phyloP scores from a whole-genome alignment of 2,888 invertebrate species.

The Drosophila paramelanica region DNA sequence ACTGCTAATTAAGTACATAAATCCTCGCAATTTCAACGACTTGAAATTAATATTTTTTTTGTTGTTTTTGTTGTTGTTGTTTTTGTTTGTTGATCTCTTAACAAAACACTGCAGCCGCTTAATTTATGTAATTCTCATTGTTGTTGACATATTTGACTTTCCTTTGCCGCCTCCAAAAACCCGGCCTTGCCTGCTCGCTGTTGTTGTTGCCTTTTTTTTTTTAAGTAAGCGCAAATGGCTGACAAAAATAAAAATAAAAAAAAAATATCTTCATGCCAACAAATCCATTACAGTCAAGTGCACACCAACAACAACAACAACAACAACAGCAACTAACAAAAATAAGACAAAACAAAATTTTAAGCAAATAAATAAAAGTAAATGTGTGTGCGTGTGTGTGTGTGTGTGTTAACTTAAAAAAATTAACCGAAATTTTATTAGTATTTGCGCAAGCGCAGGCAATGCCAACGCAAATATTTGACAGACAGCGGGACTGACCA shows the following conservation, averaged over 20 bases:
- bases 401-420: constrained; percentile 77
- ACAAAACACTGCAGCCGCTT: constrained; percentile 72
- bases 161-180: constrained; percentile 62
- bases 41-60: constrained; percentile 52
- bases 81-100: constrained; percentile 36
- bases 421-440: constrained; percentile 85
- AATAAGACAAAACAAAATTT: constrained; percentile 26
- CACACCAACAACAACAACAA: constrained; percentile 58
- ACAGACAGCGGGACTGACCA: constrained; percentile 67
- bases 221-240: constrained; percentile 60
- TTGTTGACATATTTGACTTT: constrained; percentile 68
- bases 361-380: constrained; percentile 79
- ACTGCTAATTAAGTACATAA: constrained; percentile 60
- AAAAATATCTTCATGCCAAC: constrained; percentile 81
- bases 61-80: constrained; percentile 9
- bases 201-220: constrained; percentile 36
- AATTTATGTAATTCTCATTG: constrained; percentile 81
- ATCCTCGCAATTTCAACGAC: constrained; percentile 49
- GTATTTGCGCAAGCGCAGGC: constrained; percentile 83
- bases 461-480: constrained; percentile 79
- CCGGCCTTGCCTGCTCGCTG: constrained; percentile 26
- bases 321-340: constrained; percentile 25
- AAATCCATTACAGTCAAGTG: constrained; percentile 82
- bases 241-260: constrained; percentile 42
- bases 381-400: constrained; percentile 65